Evolutionary conservation across 2,888 invertebrate species (phyloP), one percentile per base, ranked within the genome.

Genomic region (Adineta ricciae): DNA sequence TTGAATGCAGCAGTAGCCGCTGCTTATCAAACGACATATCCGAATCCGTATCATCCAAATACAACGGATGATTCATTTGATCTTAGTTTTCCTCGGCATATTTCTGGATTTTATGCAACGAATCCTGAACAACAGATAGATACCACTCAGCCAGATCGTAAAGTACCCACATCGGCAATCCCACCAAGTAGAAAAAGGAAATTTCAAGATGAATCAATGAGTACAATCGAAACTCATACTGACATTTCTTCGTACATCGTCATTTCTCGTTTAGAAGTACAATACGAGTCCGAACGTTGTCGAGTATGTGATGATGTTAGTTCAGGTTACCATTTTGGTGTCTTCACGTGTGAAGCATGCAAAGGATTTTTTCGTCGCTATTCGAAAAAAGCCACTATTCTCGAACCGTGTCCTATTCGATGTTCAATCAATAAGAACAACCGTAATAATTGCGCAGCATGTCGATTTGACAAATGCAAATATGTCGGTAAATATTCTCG

Each of bases 311-410:
- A 52, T 49, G 83, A 49, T 49, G 8, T 36, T 9, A 83, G 83
- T 32, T 41, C 38, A 5, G 83, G 83, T 19, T 83, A 50, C 50
- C 83, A 83, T 50, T 83, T 83, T 49, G 83, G 83, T 32, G 83
- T 83, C 27, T 83, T 83, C 36, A 83, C 83, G 21, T 83, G 83
- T 50, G 83, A 83, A 83, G 83, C 83, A 19, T 83, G 83, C 32
- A 83, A 83, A 52, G 83, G 83, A 32, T 83, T 83, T 49, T 83
- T 83, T 83, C 83, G 83, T 36, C 83, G 83, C 14, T 83, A 83
- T 50, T 50, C 50, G 24, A 83, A 52, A 83, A 83, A 83, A 36
- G 21, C 21, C 24, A 83, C 49, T 24, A 36, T 49, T 16, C 36
- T 83, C 21, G 83, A 83, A 83, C 83, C 83, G n/a, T 83, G 83